Conservation (phyloP, 2,113 vertebrate species). For the Rhodinocichla rosea region DNA sequence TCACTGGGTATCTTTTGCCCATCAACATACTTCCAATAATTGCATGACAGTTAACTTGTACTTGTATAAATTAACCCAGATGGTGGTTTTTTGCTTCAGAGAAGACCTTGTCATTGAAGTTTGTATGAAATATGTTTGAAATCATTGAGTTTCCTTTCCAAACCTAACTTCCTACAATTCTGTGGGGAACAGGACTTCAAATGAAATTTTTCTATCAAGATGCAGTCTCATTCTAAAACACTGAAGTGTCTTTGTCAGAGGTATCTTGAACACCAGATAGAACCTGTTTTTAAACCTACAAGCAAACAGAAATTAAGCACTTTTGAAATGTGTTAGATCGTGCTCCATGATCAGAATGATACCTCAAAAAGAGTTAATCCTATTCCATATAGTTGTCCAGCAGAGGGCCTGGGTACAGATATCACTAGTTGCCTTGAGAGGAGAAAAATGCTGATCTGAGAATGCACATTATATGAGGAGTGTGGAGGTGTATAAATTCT, state of each 20-base stretch:
- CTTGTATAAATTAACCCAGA: neutral
- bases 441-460: neutral
- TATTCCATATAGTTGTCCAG: neutral
- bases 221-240: neutral
- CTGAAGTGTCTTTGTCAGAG: neutral
- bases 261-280: neutral
- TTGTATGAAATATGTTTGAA: neutral
- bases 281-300: neutral
- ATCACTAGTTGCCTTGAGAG: neutral
- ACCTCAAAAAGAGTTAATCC: neutral
- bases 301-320: neutral
- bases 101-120: neutral
- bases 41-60: neutral
- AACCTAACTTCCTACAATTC: neutral
- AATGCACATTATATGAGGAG: neutral
- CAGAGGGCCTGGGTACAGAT: neutral
- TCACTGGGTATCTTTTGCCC: neutral
- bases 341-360: neutral
- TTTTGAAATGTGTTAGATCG: neutral
- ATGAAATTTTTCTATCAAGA: neutral
- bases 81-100: neutral
- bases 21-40: neutral
- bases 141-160: neutral
- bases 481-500: neutral
- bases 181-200: neutral